These are phyloP conservation scores for Caracal caracal DNA, from an alignment of 2,113 vertebrate species.

Conservation along the genomic window DNA sequence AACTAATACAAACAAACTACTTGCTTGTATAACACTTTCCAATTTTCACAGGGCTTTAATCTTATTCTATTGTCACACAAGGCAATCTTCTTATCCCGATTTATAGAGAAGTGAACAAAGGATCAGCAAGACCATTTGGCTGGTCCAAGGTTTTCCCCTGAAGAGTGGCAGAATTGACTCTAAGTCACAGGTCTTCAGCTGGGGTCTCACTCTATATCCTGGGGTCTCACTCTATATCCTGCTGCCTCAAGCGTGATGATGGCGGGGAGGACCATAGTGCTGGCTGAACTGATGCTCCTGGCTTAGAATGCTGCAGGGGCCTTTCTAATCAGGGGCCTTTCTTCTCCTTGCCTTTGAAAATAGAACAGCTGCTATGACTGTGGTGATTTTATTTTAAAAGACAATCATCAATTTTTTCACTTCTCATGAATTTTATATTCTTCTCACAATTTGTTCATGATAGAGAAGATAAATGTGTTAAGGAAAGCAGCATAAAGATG, in stretches of 20 bases:
- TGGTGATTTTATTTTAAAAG: background rate
- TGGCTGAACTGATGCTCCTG: too few relatives aligned
- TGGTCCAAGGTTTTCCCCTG: background rate
- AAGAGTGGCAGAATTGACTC: background rate
- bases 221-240: background rate
- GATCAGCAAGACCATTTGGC: background rate
- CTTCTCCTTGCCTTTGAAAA: background rate
- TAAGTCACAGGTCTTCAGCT: background rate
- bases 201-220: background rate
- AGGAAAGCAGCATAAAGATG: background rate
- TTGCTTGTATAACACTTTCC: background rate
- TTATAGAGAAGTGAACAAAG: background rate
- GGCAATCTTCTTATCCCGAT: background rate
- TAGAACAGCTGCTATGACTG: background rate
- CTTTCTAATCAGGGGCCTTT: background rate
- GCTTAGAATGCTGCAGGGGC: background rate
- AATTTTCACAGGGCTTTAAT: background rate
- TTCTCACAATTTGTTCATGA: background rate
- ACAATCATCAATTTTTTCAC: background rate
- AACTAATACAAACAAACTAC: too few relatives aligned
- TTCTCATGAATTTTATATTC: background rate
- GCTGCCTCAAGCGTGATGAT: background rate
- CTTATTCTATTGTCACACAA: background rate
- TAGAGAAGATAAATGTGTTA: background rate
- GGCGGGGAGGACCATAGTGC: background rate